Evolutionary conservation across 2,888 invertebrate species (phyloP).

Genomic region (Ferrisia virgata): DNA sequence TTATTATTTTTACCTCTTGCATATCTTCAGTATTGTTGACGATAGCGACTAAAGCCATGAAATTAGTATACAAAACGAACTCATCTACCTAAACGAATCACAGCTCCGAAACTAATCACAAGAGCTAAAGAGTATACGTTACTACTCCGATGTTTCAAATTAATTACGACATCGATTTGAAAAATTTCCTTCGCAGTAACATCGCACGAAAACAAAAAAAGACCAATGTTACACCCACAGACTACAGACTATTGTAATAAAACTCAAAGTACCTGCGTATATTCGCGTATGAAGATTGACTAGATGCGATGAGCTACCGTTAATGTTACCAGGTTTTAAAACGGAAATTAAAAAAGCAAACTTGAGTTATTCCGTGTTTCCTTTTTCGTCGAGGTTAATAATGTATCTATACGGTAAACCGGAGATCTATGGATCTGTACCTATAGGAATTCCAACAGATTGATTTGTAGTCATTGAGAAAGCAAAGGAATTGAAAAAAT

Average conservation of each 20-base stretch:
- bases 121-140: background rate
- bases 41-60: background rate
- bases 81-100: background rate
- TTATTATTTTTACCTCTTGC: background rate
- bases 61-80: background rate
- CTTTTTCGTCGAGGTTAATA: conserved; percentile 5
- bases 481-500: conserved; percentile 5
- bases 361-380: conserved; percentile 21
- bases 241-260: too few species aligned
- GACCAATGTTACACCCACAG: background rate
- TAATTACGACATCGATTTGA: background rate
- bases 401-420: conserved; percentile 13
- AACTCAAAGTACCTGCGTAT: background rate
- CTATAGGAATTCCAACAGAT: background rate
- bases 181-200: background rate
- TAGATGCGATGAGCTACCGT: background rate
- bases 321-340: background rate
- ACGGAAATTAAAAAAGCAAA: conserved; percentile 21
- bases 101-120: background rate
- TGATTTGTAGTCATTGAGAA: conserved; percentile 17
- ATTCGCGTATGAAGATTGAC: background rate
- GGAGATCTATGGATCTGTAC: conserved; percentile 1
- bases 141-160: background rate
- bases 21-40: too few species aligned
- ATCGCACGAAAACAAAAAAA: background rate